Base-by-base conservation (phyloP, 1,140 invertebrate genomes). In the Drosophila persimilis region DNA sequence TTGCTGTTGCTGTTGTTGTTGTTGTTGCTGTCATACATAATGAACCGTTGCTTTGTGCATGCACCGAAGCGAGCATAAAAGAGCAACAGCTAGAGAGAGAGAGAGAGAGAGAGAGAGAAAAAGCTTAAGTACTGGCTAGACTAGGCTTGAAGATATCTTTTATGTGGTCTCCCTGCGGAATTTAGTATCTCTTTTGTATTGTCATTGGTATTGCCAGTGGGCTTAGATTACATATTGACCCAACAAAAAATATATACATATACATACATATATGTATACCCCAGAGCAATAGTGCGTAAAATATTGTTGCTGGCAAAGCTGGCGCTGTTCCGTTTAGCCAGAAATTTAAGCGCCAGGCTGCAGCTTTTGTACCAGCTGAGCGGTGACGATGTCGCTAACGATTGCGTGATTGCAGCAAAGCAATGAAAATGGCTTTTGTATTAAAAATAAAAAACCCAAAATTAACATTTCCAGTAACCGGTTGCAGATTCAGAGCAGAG, bases 391-490 rank as follows among this genome's bases (percentile, higher is more conserved):
- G 79, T 73, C 70, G 55, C 47, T 48, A 22, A 13, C 39, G 35
- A 44, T 75, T 85, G 80, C 80, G 81, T 85, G 80, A 85, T 73
- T 79, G 66, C 56, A 67, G 24, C 29, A 29, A 9, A 55, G 58
- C 58, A 79, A 75, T 75, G 72, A 70, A 70, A 78, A 71, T 48
- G 52, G 47, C 22, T 72, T 80, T 63, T 64, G 60, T 75, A 63
- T 53, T 29, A 26, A 66, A 64, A 50, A 61, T 69, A 67, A 76
- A 73, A 74, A 69, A 50, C 81, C 66, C 55, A 86, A 85, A 74
- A 77, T 86, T 77, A 86, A 71, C 81, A 84, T 84, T 72, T 84
- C 57, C 45, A 48, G 51, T 41, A 85, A 86, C 80, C 55, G 70
- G 81, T 85, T 85, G 35, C 46, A 35, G 70, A 70, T 66, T 48